Base-by-base conservation (phyloP, 2,113 vertebrate species). In the Psophia crepitans region DNA sequence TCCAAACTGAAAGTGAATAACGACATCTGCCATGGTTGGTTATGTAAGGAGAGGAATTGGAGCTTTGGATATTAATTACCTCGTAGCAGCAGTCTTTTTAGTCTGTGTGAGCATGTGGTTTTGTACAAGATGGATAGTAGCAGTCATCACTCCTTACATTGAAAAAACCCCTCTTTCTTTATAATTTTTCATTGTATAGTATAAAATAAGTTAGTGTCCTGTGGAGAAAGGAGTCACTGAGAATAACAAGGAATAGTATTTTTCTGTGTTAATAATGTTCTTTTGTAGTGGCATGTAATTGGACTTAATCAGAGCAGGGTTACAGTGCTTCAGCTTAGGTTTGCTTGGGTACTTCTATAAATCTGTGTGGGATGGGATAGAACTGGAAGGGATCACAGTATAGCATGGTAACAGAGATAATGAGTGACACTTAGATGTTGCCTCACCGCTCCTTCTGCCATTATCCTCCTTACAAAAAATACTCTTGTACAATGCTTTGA, bases 41-140 rank as follows among this genome's bases (percentile, higher is more conserved):
- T 82, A 78, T 71, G 43, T 91, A 84, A 83, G 64, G 71, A 93
- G n/a, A 27, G 58, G 19, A 75, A 58, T 83, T 87, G 44, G 63
- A 88, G 27, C n/a, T 88, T 61, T 92, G 66, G 58, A 63, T 94
- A 17, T 96, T 94, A 84, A 81, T 95, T 91, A 81, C 71, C 26
- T 75, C 20, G 7, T 41, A 71, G 81, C 48, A 87, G 35, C 63
- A 63, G 32, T 56, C 43, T 43, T 73, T 37, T 53, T 5, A 46
- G 14, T 84, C 61, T 77, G 79, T 39, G 49, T 37, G 39, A 30
- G 14, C 26, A 19, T 27, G 6, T 49, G 22, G 32, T 92, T 87
- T 87, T 51, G 26, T 80, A 46, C n/a, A 77, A 60, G 64, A 88
- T 4, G 6, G 68, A 91, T 60, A 66, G 43, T 54, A 91, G 28